Base-by-base conservation (phyloP, 2,888 invertebrate species). In the Cybosia mesomella region DNA sequence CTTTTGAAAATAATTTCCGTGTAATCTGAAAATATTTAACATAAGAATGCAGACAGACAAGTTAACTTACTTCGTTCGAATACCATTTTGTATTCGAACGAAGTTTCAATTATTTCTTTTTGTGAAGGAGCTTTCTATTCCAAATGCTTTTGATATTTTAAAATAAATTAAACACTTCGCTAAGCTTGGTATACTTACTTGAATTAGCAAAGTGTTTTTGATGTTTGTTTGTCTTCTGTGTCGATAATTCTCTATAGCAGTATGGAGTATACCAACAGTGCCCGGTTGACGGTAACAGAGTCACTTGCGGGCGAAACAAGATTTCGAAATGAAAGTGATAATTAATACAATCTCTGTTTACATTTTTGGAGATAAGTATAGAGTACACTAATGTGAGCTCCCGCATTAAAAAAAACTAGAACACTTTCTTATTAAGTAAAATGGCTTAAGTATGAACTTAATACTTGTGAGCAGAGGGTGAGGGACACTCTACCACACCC, bases 1-100 rank as follows among this genome's bases (percentile, higher is more conserved):
- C 15, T 22, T 62, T 60, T 21, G 15, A 58, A 62, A 64, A 57
- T 49, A 62, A 57, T 64, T 21, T 69, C 43, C 58, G 22, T 61
- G 64, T 55, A 60, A 61, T 61, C 21, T 61, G 24, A 32, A 60
- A 53, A 22, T 59, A 58, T 62, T 58, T 55, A 39, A 39, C 58
- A 61, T 53, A 34, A 7, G 32, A 67, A 53, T 58, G 58, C 61
- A 58, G 57, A 55, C 39, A 34, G 36, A 53, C n/a, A 34, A 58
- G 9, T 58, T 58, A 55, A 55, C 22, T 22, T 22, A 22, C 24
- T 39, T 58, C 10, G 18, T 49, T 61, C 3, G 49, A 22, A 54
- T 62, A 28, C 28, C 53, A 11, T 39, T n/a, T n/a, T 60, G 5
- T 49, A 7, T 22, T 53, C n/a, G n/a, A n/a, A n/a, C n/a, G n/a